Conservation (phyloP, 1,140 invertebrate species). For the Temnothorax longispinosus region DNA sequence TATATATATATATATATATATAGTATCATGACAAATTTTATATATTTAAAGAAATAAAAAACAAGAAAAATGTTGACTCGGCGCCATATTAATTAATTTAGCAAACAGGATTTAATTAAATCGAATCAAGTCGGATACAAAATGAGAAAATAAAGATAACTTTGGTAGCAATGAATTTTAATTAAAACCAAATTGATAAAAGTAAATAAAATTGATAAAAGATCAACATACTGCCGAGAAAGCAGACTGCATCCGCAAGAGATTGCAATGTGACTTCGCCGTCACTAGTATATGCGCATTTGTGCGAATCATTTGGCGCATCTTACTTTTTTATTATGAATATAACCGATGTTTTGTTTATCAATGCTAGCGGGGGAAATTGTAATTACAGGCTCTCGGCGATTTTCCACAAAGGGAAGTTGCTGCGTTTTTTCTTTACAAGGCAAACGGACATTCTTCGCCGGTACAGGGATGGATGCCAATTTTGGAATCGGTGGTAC, state of each 20-base stretch:
- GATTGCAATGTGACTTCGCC: slow-evolving; percentile 1
- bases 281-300: background rate
- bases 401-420: background rate
- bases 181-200: background rate
- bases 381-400: background rate
- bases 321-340: background rate
- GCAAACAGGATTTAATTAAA: too few relatives aligned
- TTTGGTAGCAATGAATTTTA: too few relatives aligned
- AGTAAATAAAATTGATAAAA: background rate
- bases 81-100: too few relatives aligned
- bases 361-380: background rate
- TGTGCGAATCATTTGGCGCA: background rate
- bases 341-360: background rate
- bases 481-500: slow-evolving; percentile 7
- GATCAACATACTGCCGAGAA: background rate
- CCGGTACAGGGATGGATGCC: background rate
- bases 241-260: background rate
- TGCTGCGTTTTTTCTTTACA: background rate
- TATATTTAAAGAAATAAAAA: too few relatives aligned
- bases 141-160: too few relatives aligned
- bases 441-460: background rate
- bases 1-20: too few relatives aligned
- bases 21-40: too few relatives aligned
- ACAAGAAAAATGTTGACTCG: too few relatives aligned
- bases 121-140: too few relatives aligned